Evolutionary conservation across 1,140 invertebrate genomes (phyloP), one percentile per base, ranked within the genome.

Genomic region (Telenomus remus): DNA sequence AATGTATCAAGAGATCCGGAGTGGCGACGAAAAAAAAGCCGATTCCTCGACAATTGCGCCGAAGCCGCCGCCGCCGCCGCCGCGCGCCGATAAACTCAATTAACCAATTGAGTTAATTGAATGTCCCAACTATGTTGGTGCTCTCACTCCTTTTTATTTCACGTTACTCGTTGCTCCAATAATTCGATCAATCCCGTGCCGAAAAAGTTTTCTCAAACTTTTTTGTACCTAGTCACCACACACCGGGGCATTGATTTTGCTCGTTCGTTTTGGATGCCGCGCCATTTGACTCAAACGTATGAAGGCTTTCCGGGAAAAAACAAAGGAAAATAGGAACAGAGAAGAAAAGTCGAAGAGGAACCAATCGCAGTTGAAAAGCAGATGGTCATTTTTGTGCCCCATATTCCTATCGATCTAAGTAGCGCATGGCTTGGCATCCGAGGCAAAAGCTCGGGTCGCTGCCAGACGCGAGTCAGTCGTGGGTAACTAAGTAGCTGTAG

Each of bases 61-160:
- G 64, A 76, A 72, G 79, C 60, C 63, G 46, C 63, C 79, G 51
- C 60, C 16, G 64, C 74, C 69, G 79, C 60, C 63, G 46, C 63
- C 37, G 33, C 39, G 33, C 39, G 53, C 47, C 78, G 79, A 83
- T 85, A 85, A 84, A 84, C 78, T 80, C 79, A 84, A 85, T 86
- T 86, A 86, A 81, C 79, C 80, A 82, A 84, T 84, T 61, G 81
- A 83, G 76, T 69, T 85, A 85, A 86, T 85, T 83, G 80, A 85
- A 84, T 81, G 78, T 79, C 77, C 81, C 61, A 65, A 69, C 63
- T 49, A 61, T 74, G 53, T 70, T 57, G 64, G 60, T 64, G 61
- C 54, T 19, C 27, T 61, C 13, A 1, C 0, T 49, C 14, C 14
- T 57, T 68, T 33, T 61, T 61, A 68, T 56, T 61, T 53, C 63